phyloP scores from a whole-genome alignment of 30 jellyfish, hydroid and myxozoan species.

The Aurelia coerulea region DNA sequence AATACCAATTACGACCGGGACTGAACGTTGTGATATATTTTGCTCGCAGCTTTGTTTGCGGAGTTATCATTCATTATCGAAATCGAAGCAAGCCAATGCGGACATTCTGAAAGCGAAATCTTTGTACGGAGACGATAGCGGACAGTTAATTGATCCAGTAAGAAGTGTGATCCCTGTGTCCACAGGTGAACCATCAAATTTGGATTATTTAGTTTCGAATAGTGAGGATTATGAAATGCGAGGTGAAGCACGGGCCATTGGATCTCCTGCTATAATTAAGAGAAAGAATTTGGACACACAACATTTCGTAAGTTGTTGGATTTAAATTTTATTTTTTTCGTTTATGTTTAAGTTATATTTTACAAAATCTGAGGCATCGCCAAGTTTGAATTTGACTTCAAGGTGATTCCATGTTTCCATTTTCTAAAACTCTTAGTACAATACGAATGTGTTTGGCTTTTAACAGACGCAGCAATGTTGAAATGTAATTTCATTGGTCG shows the following conservation, averaged over 20 bases:
- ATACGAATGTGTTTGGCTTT: too few relatives aligned
- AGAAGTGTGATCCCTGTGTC: conserved; percentile 82
- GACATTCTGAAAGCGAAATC: conserved; percentile 1
- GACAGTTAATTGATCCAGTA: conserved; percentile 70
- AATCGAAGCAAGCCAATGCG: conserved; percentile 6
- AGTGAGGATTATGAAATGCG: conserved; percentile 57
- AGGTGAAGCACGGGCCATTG: conserved; percentile 74
- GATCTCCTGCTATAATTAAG: conserved; percentile 29
- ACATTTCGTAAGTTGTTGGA: not conserved
- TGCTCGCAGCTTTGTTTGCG: conserved; percentile 76
- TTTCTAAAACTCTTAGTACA: too few relatives aligned
- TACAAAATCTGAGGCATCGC: too few relatives aligned
- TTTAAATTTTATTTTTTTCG: not conserved
- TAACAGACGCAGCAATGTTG: too few relatives aligned
- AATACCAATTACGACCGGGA: conserved; percentile 35
- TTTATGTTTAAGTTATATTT: too few relatives aligned
- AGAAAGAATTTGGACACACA: conserved; percentile 29
- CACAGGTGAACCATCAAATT: conserved; percentile 63
- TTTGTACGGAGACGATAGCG: conserved; percentile 52
- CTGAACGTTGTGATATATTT: conserved; percentile 42
- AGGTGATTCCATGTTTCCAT: too few relatives aligned
- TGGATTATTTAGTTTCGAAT: conserved; percentile 3
- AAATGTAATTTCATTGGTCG: too few relatives aligned
- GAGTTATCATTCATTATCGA: conserved; percentile 49
- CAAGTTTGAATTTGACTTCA: too few relatives aligned